Evolutionary conservation across 2,888 invertebrate species (phyloP), one percentile per base, ranked within the genome.

Genomic region (Deroplatys truncata): DNA sequence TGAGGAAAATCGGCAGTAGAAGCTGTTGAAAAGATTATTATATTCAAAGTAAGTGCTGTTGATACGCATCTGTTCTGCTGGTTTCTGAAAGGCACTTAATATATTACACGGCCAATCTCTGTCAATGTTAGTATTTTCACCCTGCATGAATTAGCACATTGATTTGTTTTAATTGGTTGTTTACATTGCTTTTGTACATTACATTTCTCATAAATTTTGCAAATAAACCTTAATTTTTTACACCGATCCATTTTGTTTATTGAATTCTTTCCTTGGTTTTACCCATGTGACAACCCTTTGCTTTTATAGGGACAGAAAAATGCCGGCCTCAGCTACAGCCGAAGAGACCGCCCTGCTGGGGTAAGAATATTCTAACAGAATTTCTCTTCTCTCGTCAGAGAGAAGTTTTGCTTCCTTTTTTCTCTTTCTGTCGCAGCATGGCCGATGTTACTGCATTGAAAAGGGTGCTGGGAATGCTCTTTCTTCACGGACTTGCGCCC

Each of bases 271-370:
- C 56, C 56, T 87, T 87, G 56, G 56, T 82, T n/a, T 87, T 87
- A 87, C 43, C 87, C n/a, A 87, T 82, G 87, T 87, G 82, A 87
- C 82, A 87, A 31, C 82, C 56, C 56, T 87, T 87, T 87, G 82
- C 83, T 86, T 86, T 90, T 90, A 84, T 90, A 90, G 90, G 90
- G 90, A 90, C 88, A 89, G 89, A 89, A 96, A 94, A 94, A 97
- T 97, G 97, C 96, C 96, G 92, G 94, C 96, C 91, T 95, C 96
- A 92, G 96, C 94, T 91, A 94, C 95, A 92, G 96, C 97, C 93
- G 98, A 98, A 95, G 97, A 98, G 95, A 97, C 97, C 92, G 97
- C 97, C 93, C 96, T 98, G 91, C 95, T 98, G 93, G 97, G 98
- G 98, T 98, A 96, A 97, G 97, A 72, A 20, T 72, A 89, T 35